Base-by-base conservation (phyloP, 2,797 vertebrate species). In the Lacerta bilineata region DNA sequence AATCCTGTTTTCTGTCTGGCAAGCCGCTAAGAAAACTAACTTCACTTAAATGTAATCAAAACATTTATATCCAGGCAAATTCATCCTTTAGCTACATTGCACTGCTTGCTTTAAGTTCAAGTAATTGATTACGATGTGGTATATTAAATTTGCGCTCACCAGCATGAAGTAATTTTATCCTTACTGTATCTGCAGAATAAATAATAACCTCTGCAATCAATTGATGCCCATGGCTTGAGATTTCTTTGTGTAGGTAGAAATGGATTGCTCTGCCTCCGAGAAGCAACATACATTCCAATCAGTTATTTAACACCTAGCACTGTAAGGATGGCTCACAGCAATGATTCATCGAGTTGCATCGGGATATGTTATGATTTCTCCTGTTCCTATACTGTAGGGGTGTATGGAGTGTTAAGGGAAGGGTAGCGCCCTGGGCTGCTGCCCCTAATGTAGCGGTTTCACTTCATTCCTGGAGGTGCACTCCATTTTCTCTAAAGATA, bases 121-220 rank as follows among this genome's bases (percentile, higher is more conserved):
- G 18, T 29, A 77, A 78, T 36, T 66, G 61, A n/a, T 36, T 36
- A 13, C 25, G 23, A 79, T 50, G 55, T 61, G 41, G n/a, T 36
- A 74, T 33, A 55, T 50, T 69, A 69, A 83, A 72, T 6, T 5
- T 83, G 80, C 13, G 23, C n/a, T 74, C 5, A 33, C 43, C 36
- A 77, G 74, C 36, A 61, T 61, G 36, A 76, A 76, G 59, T n/a
- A 29, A 17, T 64, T 77, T 64, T 77, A 15, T 20, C 3, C 9
- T 85, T 66, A 61, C 61, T 33, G 39, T 69, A 46, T 82, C 29
- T 69, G 66, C 29, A 69, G 43, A 50, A 82, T 81, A 80, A 80
- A 41, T 41, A 83, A 5, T 43, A 46, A 46, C 3, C 5, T 41
- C 36, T 46, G n/a, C 41, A 77, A 76, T 13, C 25, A 46, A n/a